Base-by-base conservation (phyloP, 2,113 vertebrate species). In the Stictonetta naevosa region DNA sequence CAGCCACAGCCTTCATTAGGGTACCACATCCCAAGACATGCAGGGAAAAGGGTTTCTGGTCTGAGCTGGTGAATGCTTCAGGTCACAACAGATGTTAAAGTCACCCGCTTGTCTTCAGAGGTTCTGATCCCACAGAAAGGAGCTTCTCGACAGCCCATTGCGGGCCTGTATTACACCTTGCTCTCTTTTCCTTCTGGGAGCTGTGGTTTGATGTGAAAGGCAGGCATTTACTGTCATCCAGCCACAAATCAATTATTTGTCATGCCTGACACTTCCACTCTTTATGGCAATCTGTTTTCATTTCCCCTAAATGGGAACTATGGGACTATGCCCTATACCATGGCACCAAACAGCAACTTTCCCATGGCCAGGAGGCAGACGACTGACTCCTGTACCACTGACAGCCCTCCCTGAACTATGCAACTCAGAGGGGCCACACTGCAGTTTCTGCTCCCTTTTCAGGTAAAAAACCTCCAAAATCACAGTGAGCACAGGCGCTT, bases 1-100 rank as follows among this genome's bases (percentile, higher is more conserved):
- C 21, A 66, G 53, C 22, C 1, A 0, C 1, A 56, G 50, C 26
- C 21, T 77, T 62, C 2, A 0, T n/a, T 62, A 16, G 18, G 31
- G 22, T 2, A 34, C 16, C 33, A 64, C 26, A 14, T 11, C 10
- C 31, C 14, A 22, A 89, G 64, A 67, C 2, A 25, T 0, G 2
- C 26, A 42, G 11, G 34, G 22, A 3, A 48, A 72, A 40, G 5
- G 11, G 21, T 31, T 11, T 48, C 44, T 53, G 38, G 58, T 12
- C 36, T 16, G 72, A 83, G 11, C 15, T 36, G 26, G 14, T 52
- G 26, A 68, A 38, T 1, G 0, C 21, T 31, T 42, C 28, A 4
- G 38, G 13, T 34, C 31, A 12, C 6, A 20, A 52, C 3, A 53
- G 3, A 53, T 23, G n/a, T 74, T 38, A 42, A 73, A 76, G 40